Evolutionary conservation across 2,113 vertebrate genomes (phyloP).

Genomic region (Delphinapterus leucas): DNA sequence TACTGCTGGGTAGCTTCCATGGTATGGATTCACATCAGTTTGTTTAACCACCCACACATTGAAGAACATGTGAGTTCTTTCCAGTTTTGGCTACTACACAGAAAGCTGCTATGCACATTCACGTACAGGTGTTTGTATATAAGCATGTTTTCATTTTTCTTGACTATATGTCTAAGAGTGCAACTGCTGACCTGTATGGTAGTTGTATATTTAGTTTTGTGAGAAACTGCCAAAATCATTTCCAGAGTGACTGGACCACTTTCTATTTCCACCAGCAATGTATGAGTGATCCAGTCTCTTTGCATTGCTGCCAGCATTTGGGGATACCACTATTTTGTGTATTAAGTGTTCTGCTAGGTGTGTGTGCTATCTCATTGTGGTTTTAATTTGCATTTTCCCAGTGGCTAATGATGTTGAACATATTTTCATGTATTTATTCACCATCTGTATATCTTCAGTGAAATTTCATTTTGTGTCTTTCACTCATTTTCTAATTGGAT

Average conservation of each 20-base stretch:
- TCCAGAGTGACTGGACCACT: not conserved
- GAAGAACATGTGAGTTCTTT: not conserved
- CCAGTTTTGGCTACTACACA: not conserved
- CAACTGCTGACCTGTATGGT: not conserved
- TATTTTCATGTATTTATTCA: conserved; percentile 27
- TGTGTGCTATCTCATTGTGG: not conserved
- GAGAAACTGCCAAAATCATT: not conserved
- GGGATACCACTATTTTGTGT: not conserved
- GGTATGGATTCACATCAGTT: not conserved
- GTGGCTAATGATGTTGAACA: not conserved
- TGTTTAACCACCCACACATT: not conserved
- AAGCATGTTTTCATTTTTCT: not conserved
- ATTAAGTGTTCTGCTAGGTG: not conserved
- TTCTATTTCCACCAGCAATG: not conserved
- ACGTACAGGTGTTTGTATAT: not conserved
- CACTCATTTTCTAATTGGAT: conserved; percentile 5
- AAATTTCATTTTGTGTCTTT: conserved; percentile 9
- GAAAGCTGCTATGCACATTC: not conserved
- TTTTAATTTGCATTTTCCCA: conserved; percentile 18
- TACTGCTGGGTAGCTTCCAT: not conserved
- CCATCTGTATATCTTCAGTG: not conserved
- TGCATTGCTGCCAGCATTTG: not conserved
- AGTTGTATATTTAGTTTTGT: not conserved
- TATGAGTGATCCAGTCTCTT: not conserved
- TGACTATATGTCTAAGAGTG: not conserved